Base-by-base conservation (phyloP, 2,113 vertebrate species). In the Oostethus manadensis region DNA sequence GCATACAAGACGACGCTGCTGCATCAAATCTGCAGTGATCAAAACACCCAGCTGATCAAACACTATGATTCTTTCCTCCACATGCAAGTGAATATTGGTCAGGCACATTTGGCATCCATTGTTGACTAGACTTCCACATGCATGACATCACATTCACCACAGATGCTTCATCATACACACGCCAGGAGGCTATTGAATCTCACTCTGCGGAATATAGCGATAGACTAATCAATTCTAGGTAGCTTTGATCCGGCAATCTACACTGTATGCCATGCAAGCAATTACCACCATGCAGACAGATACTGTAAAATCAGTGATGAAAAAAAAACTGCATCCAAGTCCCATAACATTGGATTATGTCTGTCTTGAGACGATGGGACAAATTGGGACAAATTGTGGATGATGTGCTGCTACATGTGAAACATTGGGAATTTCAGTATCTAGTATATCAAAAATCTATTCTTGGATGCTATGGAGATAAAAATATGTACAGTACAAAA, bases 351-450 rank as follows among this genome's bases (percentile, higher is more conserved):
- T 20, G 54, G 71, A 64, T 71, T 64, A 58, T 60, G 58, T 6
- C n/a, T 55, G 17, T 71, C 59, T 51, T 69, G 54, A 62, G 66
- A 62, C 54, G 53, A 38, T 61, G 70, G 68, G 69, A 33, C 29
- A 33, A 33, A 33, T 33, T 33, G 29, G 29, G 5, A 62, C 62
- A 69, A 74, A 78, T 43, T 58, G 57, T 61, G 70, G 46, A 57
- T 80, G 64, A 76, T 21, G 26, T 68, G 53, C 51, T 56, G 43
- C 43, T 63, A 64, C 53, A 50, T 50, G 48, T 61, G 33, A 33
- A 73, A 57, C 48, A 55, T 57, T 46, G 35, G 54, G n/a, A n/a
- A n/a, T n/a, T n/a, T n/a, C n/a, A n/a, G n/a, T n/a, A n/a, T n/a
- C n/a, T n/a, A n/a, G n/a, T n/a, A n/a, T n/a, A n/a, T n/a, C n/a